Evolutionary conservation across 2,888 invertebrate genomes (phyloP).

Genomic region (Itoplectis maculator): DNA sequence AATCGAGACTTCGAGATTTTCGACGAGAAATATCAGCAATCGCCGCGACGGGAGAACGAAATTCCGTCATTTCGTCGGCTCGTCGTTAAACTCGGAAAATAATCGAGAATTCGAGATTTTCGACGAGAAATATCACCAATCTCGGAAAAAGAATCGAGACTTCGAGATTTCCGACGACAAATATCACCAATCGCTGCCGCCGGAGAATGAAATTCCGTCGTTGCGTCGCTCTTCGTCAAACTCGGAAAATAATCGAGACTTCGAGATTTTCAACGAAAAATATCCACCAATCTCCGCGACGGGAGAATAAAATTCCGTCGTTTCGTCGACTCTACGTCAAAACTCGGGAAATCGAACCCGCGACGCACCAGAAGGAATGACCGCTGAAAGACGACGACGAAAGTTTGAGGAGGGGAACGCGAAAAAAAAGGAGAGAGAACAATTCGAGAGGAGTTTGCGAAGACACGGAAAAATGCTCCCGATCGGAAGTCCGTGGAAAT

Average conservation of each 20-base stretch:
- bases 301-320: no score
- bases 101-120: background rate
- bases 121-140: background rate
- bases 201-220: conserved; percentile 33
- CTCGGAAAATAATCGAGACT: no score
- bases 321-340: background rate
- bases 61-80: no score
- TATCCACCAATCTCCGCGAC: no score
- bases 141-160: background rate
- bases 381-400: conserved; percentile 14
- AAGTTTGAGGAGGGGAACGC: background rate
- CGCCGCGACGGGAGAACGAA: no score
- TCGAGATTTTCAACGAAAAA: no score
- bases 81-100: no score
- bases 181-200: background rate
- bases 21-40: no score
- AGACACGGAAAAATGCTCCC: conserved; percentile 62
- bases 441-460: conserved; percentile 43
- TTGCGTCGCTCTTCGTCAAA: background rate
- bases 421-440: conserved; percentile 29
- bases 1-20: no score
- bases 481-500: conserved; percentile 75
- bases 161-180: background rate
- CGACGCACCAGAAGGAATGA: background rate
- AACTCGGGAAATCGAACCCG: background rate